phyloP scores from a whole-genome alignment of 2,113 vertebrate genomes.

The Melanocharis versteri region DNA sequence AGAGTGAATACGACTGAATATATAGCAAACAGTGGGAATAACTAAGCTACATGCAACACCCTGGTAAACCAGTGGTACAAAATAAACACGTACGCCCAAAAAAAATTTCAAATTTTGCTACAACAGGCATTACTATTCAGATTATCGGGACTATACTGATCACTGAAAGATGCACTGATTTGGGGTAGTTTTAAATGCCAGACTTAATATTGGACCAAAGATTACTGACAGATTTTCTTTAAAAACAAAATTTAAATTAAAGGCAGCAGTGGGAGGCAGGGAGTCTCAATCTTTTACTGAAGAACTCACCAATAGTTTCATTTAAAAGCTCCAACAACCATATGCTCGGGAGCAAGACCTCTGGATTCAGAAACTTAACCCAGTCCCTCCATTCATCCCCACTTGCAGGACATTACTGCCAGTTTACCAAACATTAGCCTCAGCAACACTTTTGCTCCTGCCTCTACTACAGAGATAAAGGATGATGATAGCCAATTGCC shows the following conservation, averaged over 20 bases:
- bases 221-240: not conserved
- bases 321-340: not conserved
- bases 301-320: not conserved
- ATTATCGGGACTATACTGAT: not conserved
- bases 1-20: not conserved
- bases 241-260: not conserved
- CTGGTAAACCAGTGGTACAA: not conserved
- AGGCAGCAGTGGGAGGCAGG: not conserved
- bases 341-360: not conserved
- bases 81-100: not conserved
- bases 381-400: rapidly evolving
- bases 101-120: not conserved
- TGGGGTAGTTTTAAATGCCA: not conserved
- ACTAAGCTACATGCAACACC: not conserved
- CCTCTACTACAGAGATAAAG: not conserved
- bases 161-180: not conserved
- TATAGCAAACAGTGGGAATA: not conserved
- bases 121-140: not conserved
- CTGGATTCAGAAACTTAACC: not conserved
- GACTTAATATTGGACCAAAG: not conserved
- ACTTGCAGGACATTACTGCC: not conserved
- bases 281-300: not conserved
- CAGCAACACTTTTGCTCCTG: not conserved
- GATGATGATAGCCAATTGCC: rapidly evolving
- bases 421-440: not conserved